Evolutionary conservation across 2,797 vertebrate genomes (phyloP).

Genomic region (Sebastes vulpes): DNA sequence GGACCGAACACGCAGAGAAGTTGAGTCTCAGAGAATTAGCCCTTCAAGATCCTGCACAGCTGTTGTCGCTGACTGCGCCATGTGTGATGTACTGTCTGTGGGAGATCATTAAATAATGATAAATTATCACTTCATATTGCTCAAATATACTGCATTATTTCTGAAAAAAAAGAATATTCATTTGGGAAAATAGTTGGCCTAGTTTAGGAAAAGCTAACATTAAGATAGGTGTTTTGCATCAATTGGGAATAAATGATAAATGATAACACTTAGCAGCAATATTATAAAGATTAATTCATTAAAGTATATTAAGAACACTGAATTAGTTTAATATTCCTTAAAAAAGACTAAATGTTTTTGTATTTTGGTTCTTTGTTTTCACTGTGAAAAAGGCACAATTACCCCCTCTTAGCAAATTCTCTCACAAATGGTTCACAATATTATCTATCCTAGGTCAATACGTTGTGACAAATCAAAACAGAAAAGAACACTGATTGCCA

Average conservation of each 20-base stretch:
- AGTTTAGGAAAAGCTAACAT: conserved; percentile 68
- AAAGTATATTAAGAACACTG: conserved; percentile 48
- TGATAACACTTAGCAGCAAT: conserved; percentile 67
- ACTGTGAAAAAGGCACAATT: background rate
- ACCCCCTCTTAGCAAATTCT: background rate
- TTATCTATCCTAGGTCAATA: conserved; percentile 38
- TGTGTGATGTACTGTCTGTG: conserved; percentile 65
- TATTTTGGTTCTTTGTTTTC: conserved; percentile 4
- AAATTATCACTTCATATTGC: conserved; percentile 76
- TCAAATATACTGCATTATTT: conserved; percentile 77
- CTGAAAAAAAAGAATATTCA: conserved; percentile 58
- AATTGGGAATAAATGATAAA: conserved; percentile 84
- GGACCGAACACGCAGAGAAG: conserved; percentile 1
- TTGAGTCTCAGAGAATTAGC: conserved; percentile 25
- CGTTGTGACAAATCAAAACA: conserved; percentile 57
- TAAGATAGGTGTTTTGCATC: conserved; percentile 73
- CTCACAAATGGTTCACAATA: background rate
- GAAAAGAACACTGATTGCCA: conserved; percentile 49
- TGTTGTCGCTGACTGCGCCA: conserved; percentile 69
- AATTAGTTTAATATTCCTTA: conserved; percentile 6
- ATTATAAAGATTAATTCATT: conserved; percentile 70
- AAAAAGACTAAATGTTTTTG: conserved; percentile 5
- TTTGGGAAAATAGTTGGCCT: conserved; percentile 76
- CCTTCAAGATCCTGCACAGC: conserved; percentile 63
- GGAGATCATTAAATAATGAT: conserved; percentile 83